Conservation (phyloP, 2,113 vertebrate species). For the Hypanus sabinus region DNA sequence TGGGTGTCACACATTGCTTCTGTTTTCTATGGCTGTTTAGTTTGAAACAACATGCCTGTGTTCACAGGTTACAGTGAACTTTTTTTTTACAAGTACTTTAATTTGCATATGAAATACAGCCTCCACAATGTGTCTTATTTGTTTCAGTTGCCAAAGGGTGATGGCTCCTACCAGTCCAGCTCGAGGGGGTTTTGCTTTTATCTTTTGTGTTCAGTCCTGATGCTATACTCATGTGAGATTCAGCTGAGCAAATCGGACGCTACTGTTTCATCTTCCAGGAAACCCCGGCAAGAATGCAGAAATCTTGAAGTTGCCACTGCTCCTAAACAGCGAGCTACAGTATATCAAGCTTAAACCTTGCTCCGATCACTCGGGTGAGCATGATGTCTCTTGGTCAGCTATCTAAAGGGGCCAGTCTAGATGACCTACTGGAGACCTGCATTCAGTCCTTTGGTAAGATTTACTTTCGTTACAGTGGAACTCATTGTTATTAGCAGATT, state of each 20-base stretch:
- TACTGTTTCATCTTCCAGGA: constrained; percentile 55
- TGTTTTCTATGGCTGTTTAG: neutral
- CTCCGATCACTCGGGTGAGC: constrained; percentile 59
- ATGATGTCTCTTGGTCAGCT: constrained; percentile 73
- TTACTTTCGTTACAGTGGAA: neutral
- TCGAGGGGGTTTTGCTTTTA: constrained; percentile 47
- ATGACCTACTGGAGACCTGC: constrained; percentile 85
- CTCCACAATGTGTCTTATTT: constrained; percentile 43
- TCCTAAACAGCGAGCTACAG: constrained; percentile 55
- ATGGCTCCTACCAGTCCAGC: constrained; percentile 45
- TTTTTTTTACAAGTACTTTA: constrained; percentile 40
- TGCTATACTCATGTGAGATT: constrained; percentile 40
- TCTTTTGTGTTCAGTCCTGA: constrained; percentile 44
- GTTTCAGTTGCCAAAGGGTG: constrained; percentile 49
- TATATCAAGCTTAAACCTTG: constrained; percentile 58
- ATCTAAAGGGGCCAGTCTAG: constrained; percentile 81
- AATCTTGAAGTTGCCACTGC: constrained; percentile 66
- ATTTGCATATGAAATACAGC: constrained; percentile 43
- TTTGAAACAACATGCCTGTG: constrained; percentile 31
- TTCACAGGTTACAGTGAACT: constrained; percentile 28
- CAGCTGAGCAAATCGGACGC: constrained; percentile 24
- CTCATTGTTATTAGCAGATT: neutral
- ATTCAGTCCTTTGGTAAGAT: constrained; percentile 84
- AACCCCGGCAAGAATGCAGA: constrained; percentile 64
- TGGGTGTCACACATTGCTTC: neutral